Percentiles rank a stretch among this genome's conserved stretches.
Evolutionary conservation across 2,888 invertebrate species (phyloP).

Genomic region (Drosophila parthenogenetica): DNA sequence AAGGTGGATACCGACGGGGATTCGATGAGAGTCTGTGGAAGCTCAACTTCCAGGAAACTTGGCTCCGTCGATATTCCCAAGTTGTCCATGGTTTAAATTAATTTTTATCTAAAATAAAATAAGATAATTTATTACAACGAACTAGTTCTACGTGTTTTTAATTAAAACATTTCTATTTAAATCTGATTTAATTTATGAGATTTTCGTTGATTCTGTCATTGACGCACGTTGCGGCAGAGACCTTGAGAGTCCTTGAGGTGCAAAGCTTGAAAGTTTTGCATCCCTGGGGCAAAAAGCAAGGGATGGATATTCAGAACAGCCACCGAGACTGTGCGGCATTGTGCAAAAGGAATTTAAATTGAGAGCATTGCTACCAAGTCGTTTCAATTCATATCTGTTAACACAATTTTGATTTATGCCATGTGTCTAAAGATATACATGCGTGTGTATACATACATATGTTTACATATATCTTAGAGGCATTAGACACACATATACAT

Average conservation of each 20-base stretch:
- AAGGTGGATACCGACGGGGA: slow-evolving; percentile 84
- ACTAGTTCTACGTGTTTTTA: too few species aligned
- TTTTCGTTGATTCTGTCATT: background rate
- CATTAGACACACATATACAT: slow-evolving; percentile 9
- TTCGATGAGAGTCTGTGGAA: slow-evolving; percentile 80
- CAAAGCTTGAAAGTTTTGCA: background rate
- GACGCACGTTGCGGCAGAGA: slow-evolving; percentile 1
- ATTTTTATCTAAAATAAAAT: slow-evolving; percentile 2
- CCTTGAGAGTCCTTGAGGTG: slow-evolving; percentile 21
- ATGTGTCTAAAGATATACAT: slow-evolving; percentile 14
- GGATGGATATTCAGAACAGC: background rate
- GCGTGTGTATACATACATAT: background rate
- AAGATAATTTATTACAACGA: background rate
- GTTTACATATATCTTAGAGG: slow-evolving; percentile 14
- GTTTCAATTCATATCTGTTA: slow-evolving; percentile 1
- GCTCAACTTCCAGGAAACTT: slow-evolving; percentile 81
- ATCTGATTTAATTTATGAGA: too few species aligned
- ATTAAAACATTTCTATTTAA: too few species aligned
- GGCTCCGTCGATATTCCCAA: slow-evolving; percentile 84
- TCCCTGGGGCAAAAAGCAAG: background rate
- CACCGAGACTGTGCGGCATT: background rate
- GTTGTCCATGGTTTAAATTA: slow-evolving; percentile 36
- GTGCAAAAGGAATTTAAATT: background rate
- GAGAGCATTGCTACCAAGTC: slow-evolving; percentile 4
- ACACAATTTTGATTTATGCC: slow-evolving; percentile 18